Percentiles rank a stretch among this genome's conserved stretches.
Evolutionary conservation across 2,113 vertebrate genomes (phyloP).

Genomic region (Sapayoa aenigma): DNA sequence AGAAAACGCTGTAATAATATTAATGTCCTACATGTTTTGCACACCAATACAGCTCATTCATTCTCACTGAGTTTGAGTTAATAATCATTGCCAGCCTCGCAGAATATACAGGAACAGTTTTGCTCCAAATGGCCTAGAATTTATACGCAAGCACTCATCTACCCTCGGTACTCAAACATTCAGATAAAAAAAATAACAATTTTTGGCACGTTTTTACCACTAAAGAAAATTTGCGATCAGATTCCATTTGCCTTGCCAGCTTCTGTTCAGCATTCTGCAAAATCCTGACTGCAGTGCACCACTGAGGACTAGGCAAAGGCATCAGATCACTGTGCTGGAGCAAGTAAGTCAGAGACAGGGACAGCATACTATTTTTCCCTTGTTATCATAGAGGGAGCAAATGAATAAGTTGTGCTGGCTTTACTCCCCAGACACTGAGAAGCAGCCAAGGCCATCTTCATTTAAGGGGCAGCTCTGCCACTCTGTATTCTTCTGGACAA

Average conservation of each 20-base stretch:
- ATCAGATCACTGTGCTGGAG: rapidly evolving
- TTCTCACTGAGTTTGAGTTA: neutral
- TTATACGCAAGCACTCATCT: neutral
- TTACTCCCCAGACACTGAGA: neutral
- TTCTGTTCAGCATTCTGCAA: neutral
- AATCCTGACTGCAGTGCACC: neutral
- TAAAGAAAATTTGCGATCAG: neutral
- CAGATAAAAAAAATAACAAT: neutral
- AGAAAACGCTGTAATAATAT: neutral
- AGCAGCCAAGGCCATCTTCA: neutral
- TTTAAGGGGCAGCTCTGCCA: neutral
- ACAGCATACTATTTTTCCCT: neutral
- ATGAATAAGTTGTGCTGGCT: constrained; percentile 4
- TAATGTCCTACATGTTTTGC: neutral
- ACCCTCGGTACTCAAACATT: neutral
- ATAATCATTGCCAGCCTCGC: neutral
- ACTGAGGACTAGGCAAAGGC: neutral
- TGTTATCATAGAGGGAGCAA: neutral
- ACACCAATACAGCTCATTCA: neutral
- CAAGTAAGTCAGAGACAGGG: neutral
- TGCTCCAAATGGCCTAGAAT: neutral
- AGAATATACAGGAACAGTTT: neutral
- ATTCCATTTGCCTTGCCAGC: neutral
- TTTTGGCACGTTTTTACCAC: neutral
- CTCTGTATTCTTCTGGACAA: neutral